Evolutionary conservation across 2,797 vertebrate genomes (phyloP).

Genomic region (Lepus townsendii): DNA sequence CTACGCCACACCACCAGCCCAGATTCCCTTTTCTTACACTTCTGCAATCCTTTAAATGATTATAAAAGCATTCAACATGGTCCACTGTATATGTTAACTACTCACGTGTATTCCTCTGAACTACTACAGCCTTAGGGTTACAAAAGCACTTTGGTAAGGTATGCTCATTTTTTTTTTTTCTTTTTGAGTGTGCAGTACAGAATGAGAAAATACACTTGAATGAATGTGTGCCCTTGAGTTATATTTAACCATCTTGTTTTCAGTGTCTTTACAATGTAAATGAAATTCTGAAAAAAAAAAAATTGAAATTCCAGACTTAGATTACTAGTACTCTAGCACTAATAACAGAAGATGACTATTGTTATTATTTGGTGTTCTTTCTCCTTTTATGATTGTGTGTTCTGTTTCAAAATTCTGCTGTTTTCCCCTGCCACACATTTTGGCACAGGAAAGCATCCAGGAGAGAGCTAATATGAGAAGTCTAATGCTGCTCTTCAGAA

Average conservation of each 20-base stretch:
- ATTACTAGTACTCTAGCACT: not conserved
- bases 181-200: not conserved
- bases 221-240: not conserved
- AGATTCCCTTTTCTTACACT: not conserved
- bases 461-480: not conserved
- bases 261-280: not conserved
- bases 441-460: not conserved
- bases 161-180: not conserved
- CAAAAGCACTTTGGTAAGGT: not conserved
- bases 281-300: not conserved
- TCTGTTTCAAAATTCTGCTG: not conserved
- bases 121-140: not conserved
- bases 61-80: not conserved
- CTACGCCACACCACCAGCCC: no score
- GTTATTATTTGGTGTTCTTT: not conserved
- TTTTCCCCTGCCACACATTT: not conserved
- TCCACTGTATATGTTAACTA: not conserved
- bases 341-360: not conserved
- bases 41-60: not conserved
- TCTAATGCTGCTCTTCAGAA: not conserved
- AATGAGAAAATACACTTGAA: not conserved
- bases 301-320: not conserved
- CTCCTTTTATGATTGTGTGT: not conserved
- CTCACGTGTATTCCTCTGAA: not conserved
- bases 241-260: not conserved